phyloP scores from a whole-genome alignment of 2,797 vertebrate species.

The Xenentodon cancila region DNA sequence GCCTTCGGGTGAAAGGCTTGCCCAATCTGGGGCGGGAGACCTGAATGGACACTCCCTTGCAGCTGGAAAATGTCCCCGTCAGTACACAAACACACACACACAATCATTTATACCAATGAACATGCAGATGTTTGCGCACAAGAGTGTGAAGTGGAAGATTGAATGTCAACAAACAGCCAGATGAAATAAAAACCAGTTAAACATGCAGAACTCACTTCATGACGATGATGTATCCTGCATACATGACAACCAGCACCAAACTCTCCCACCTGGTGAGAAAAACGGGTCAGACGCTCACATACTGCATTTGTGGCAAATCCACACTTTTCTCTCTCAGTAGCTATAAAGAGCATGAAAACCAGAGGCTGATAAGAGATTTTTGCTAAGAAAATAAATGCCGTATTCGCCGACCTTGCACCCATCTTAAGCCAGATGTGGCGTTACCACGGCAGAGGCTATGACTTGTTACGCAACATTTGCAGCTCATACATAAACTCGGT shows the following conservation, averaged over 20 bases:
- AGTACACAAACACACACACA: too few relatives aligned
- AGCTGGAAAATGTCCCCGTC: conserved; percentile 35
- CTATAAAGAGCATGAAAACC: too few relatives aligned
- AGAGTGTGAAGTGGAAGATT: conserved; percentile 12
- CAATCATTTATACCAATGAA: conserved; percentile 11
- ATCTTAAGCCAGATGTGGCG: too few relatives aligned
- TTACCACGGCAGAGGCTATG: too few relatives aligned
- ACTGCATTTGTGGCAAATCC: too few relatives aligned
- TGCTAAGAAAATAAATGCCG: too few relatives aligned
- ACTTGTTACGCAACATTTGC: too few relatives aligned
- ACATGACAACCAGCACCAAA: conserved; percentile 83
- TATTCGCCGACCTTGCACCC: too few relatives aligned
- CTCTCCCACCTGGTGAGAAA: conserved; percentile 82
- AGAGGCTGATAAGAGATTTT: too few relatives aligned
- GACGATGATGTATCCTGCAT: conserved; percentile 82
- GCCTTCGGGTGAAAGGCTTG: background rate
- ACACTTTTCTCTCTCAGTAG: too few relatives aligned
- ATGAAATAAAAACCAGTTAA: background rate
- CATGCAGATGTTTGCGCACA: conserved; percentile 20
- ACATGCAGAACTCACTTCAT: conserved; percentile 82
- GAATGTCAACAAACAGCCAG: background rate
- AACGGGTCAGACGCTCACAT: background rate
- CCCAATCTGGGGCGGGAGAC: conserved; percentile 34
- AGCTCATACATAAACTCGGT: too few relatives aligned
- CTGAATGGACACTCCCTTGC: conserved; percentile 27